phyloP scores from a whole-genome alignment of 2,888 invertebrate species.

The Linnaemya tessellans region DNA sequence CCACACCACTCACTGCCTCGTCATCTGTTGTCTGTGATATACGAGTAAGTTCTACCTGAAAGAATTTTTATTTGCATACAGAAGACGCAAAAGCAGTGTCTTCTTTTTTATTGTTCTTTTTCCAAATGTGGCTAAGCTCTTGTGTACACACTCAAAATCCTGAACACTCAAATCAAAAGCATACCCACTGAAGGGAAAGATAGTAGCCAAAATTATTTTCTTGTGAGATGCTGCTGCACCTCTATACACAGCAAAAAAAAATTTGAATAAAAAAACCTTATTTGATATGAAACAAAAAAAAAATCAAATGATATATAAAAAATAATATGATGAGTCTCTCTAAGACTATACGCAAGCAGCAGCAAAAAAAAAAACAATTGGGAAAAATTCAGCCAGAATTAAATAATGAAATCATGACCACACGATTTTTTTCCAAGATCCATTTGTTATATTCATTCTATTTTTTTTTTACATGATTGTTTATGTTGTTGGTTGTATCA shows the following conservation, averaged over 20 bases:
- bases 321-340: constrained; percentile 60
- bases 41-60: constrained; percentile 81
- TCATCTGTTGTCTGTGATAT: constrained; percentile 77
- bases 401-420: constrained; percentile 76
- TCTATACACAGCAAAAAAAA: constrained; percentile 31
- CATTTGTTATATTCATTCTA: constrained; percentile 59
- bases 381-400: constrained; percentile 63
- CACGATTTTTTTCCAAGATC: constrained; percentile 71
- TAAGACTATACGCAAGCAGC: constrained; percentile 62
- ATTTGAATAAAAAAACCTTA: constrained; percentile 73
- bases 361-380: constrained; percentile 52
- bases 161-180: constrained; percentile 23
- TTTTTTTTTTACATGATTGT: constrained; percentile 37
- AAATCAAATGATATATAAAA: constrained; percentile 6
- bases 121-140: constrained; percentile 78
- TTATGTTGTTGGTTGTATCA: constrained; percentile 51
- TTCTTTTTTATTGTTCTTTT: constrained; percentile 71
- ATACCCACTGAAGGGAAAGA: constrained; percentile 71
- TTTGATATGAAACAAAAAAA: constrained; percentile 78
- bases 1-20: background rate
- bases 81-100: constrained; percentile 44
- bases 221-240: constrained; percentile 55
- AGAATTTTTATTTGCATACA: constrained; percentile 42
- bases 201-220: constrained; percentile 46
- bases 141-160: constrained; percentile 77